Evolutionary conservation across 2,797 vertebrate genomes (phyloP), one percentile per base, ranked within the genome.

Genomic region (Selene dorsalis): DNA sequence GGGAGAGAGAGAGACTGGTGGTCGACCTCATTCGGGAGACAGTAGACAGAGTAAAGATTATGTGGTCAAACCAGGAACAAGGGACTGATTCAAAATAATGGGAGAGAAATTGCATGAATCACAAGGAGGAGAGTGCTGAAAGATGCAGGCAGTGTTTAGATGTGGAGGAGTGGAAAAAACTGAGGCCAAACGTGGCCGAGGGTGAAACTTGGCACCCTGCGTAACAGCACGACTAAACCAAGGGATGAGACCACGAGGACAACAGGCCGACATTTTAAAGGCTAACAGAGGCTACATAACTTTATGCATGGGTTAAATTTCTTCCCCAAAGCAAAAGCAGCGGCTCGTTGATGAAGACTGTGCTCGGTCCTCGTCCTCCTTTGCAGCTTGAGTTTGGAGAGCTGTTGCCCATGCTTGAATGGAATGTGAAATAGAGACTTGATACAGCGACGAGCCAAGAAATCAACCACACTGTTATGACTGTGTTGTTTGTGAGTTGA

Each of bases 61-160:
- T 85, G 87, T 3, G 88, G 91, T 90, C 74, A 63, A 84, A 83
- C 71, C 83, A 83, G 82, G 56, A 91, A 83, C 85, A 86, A 74
- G 86, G 68, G 77, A 78, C 67, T 80, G 79, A 65, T 88, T 90
- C 63, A 75, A 80, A 89, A 85, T 85, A 82, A 91, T 84, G 66
- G 72, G 39, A 69, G 69, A 50, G 63, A 83, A 85, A 86, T 73
- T 69, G 70, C 55, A 59, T 57, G 39, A 59, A 86, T 87, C 77
- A 79, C 41, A 82, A 79, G 62, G 57, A 53, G 56, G 60, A 74
- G 73, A 59, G 58, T 56, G 73, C 66, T 84, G 81, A 79, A 85
- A 77, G 82, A 79, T 50, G 77, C 59, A 72, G 52, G 14, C 50
- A 0, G 18, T 38, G 72, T 81, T 83, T 48, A 20, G 50, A 60